Conservation (phyloP, 2,797 vertebrate genomes). For the Tapirus indicus region DNA sequence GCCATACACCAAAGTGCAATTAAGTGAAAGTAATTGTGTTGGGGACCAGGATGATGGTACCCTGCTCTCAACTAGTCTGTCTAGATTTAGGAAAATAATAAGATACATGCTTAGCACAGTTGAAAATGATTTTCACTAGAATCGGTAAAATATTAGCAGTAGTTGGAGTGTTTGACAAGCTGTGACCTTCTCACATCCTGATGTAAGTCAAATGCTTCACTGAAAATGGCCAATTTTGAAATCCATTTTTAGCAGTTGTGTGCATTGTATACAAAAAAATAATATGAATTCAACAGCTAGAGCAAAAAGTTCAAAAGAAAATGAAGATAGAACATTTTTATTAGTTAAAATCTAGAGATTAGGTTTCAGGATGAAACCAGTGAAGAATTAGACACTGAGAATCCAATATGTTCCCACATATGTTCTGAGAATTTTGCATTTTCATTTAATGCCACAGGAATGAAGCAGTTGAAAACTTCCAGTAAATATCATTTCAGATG, state of each 20-base stretch:
- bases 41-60: background rate
- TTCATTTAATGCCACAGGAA: conserved; percentile 26
- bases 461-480: conserved; percentile 49
- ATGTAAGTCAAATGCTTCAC: background rate
- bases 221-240: conserved; percentile 64
- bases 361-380: conserved; percentile 40
- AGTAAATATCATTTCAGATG: conserved; percentile 35
- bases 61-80: background rate
- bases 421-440: conserved; percentile 58
- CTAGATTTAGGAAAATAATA: background rate
- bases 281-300: background rate
- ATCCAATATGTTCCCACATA: conserved; percentile 29
- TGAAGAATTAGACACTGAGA: conserved; percentile 31
- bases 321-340: conserved; percentile 42
- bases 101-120: background rate
- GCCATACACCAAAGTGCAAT: background rate
- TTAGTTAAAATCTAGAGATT: conserved; percentile 35
- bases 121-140: conserved; percentile 42
- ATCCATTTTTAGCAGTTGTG: background rate
- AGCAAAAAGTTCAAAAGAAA: conserved; percentile 33
- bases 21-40: background rate
- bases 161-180: conserved; percentile 53
- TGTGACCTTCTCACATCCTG: background rate
- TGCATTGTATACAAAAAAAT: background rate
- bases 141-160: conserved; percentile 64